Base-by-base conservation (phyloP, 2,797 vertebrate genomes). In the Muscicapa striata region DNA sequence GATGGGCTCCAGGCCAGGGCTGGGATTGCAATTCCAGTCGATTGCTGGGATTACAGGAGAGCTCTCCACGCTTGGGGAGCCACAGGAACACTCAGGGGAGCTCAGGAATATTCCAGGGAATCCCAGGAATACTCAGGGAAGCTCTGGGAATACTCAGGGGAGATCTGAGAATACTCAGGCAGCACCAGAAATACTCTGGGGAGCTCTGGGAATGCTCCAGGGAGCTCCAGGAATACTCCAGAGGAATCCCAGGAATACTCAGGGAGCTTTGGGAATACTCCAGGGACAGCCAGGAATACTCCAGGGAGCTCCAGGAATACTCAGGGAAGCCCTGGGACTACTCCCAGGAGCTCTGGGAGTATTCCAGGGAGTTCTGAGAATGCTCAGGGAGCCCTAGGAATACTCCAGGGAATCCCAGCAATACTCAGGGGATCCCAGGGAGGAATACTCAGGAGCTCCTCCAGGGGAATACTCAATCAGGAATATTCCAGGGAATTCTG, bases 401-500 rank as follows among this genome's bases (percentile, higher is more conserved):
- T 19, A 12, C 11, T 52, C 27, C 16, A 18, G 51, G 9, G 24
- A 49, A 27, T 6, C 4, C 24, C 24, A 11, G 4, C 23, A 48
- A 48, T 26, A 26, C 10, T 48, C 46, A 3, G 8, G 23, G 23
- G n/a, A n/a, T n/a, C n/a, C n/a, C n/a, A n/a, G n/a, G n/a, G n/a
- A n/a, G n/a, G n/a, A n/a, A n/a, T n/a, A n/a, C n/a, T n/a, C n/a
- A n/a, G n/a, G n/a, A n/a, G n/a, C n/a, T n/a, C n/a, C 22, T 11
- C 32, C 1, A 3, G n/a, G n/a, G 49, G 49, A 30, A 3, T 19
- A 12, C 11, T 52, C 27, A 49, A 27, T 6, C 4, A 1, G 86
- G 82, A 85, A 23, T 27, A 5, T 9, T 46, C 63, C 2, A 6
- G 4, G 19, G 45, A 48, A 9, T 27, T 1, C 40, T 4, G 1